A percentile compares a stretch with the other conserved stretches of the same genome.
Conservation (phyloP, 2,888 invertebrate genomes). For the Automeris io region DNA sequence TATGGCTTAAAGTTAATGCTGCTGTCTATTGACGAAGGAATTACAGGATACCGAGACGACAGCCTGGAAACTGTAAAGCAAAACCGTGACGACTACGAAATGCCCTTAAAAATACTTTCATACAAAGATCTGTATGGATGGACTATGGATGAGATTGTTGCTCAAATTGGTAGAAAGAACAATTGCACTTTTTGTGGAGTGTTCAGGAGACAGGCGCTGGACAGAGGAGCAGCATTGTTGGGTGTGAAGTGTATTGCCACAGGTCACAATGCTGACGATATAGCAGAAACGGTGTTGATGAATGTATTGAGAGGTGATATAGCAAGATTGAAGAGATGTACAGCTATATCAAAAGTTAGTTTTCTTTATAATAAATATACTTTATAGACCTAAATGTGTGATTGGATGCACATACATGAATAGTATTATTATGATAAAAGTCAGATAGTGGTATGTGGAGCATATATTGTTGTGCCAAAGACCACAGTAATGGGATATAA, state of each 20-base stretch:
- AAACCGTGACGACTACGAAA: conserved; percentile 94
- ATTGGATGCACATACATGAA: no score
- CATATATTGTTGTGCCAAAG: no score
- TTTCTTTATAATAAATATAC: no score
- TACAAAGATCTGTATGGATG: conserved; percentile 99
- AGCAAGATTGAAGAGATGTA: conserved; percentile 94
- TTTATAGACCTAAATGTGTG: no score
- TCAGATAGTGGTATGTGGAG: no score
- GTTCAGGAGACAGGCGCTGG: conserved; percentile 96
- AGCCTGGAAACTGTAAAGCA: conserved; percentile 97
- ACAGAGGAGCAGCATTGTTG: conserved; percentile 93
- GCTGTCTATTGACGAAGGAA: conserved; percentile 98
- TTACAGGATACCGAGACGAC: conserved; percentile 96
- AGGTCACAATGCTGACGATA: conserved; percentile 97
- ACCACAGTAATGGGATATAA: no score
- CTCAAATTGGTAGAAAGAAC: conserved; percentile 89
- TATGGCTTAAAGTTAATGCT: conserved; percentile 94
- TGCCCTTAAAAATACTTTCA: conserved; percentile 95
- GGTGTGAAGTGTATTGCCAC: conserved; percentile 96
- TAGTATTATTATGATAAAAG: no score
- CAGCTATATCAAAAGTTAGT: conserved; percentile 90
- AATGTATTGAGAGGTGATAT: conserved; percentile 98
- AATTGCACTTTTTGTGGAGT: conserved; percentile 98
- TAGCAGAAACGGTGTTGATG: conserved; percentile 99
- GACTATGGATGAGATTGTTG: conserved; percentile 99